These are phyloP conservation scores for Callyntrura sp. DNA, from an alignment of 2,888 invertebrate species.

Conservation along the genomic window DNA sequence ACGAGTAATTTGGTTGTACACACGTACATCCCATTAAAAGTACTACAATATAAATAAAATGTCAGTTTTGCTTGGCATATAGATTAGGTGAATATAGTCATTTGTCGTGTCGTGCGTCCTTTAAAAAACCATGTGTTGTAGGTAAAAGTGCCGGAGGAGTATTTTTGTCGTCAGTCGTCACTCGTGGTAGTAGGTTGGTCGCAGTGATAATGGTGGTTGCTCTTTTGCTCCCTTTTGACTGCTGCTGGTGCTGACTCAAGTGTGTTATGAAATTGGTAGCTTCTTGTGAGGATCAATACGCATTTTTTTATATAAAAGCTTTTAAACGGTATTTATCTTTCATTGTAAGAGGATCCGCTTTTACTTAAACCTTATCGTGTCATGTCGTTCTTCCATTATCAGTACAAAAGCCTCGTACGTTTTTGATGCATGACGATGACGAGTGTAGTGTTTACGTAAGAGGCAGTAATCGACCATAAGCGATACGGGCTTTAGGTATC, in stretches of 20 bases:
- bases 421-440: too few relatives aligned
- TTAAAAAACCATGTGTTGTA: constrained; percentile 7
- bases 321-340: neutral
- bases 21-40: constrained; percentile 49
- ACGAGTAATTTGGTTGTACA: constrained; percentile 15
- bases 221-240: neutral
- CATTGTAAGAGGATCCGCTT: too few relatives aligned
- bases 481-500: too few relatives aligned
- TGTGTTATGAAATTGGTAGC: constrained; percentile 3
- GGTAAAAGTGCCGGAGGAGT: constrained; percentile 39
- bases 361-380: neutral
- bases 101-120: constrained; percentile 30
- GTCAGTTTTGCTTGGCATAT: neutral
- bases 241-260: neutral
- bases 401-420: too few relatives aligned
- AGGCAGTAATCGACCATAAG: too few relatives aligned
- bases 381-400: neutral
- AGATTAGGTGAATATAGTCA: constrained; percentile 16
- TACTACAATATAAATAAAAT: neutral
- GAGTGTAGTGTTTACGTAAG: too few relatives aligned
- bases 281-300: constrained; percentile 5
- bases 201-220: neutral
- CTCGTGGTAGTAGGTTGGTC: neutral
- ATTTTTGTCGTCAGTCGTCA: constrained; percentile 28
- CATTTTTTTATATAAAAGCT: neutral